Conservation (phyloP, 2,888 invertebrate genomes). For the Adelognathus sp. region DNA sequence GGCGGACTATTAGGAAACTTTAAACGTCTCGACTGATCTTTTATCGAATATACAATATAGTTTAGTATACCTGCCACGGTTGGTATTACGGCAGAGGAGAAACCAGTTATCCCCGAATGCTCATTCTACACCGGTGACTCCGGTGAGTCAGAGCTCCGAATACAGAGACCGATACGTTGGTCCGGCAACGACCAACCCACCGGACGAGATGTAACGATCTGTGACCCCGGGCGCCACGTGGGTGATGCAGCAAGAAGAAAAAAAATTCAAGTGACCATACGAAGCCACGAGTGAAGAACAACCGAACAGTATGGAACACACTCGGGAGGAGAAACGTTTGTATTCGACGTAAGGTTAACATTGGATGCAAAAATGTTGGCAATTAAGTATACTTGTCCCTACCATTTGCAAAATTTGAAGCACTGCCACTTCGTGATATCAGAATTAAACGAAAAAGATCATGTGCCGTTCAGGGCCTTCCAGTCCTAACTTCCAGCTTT, state of each 20-base stretch:
- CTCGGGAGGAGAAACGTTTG: no score
- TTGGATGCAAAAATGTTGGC: no score
- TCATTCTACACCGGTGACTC: constrained; percentile 23
- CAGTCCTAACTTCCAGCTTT: no score
- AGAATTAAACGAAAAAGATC: no score
- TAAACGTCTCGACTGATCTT: constrained; percentile 60
- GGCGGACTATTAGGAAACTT: constrained; percentile 62
- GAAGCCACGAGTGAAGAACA: not conserved
- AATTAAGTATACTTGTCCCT: no score
- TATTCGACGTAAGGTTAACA: no score
- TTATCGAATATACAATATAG: constrained; percentile 52
- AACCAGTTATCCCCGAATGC: constrained; percentile 52
- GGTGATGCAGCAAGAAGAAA: not conserved
- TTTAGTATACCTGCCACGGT: constrained; percentile 25
- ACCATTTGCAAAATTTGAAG: no score
- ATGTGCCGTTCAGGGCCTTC: no score
- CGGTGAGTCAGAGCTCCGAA: constrained; percentile 49
- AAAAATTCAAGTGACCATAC: not conserved
- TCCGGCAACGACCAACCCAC: constrained; percentile 11
- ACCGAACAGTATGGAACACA: no score
- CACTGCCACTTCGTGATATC: no score
- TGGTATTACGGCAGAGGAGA: constrained; percentile 46
- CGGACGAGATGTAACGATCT: constrained; percentile 18
- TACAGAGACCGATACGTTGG: constrained; percentile 14
- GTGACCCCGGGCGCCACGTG: constrained; percentile 2